Evolutionary conservation across 2,113 vertebrate genomes (phyloP).

Genomic region (Ahaetulla prasina): DNA sequence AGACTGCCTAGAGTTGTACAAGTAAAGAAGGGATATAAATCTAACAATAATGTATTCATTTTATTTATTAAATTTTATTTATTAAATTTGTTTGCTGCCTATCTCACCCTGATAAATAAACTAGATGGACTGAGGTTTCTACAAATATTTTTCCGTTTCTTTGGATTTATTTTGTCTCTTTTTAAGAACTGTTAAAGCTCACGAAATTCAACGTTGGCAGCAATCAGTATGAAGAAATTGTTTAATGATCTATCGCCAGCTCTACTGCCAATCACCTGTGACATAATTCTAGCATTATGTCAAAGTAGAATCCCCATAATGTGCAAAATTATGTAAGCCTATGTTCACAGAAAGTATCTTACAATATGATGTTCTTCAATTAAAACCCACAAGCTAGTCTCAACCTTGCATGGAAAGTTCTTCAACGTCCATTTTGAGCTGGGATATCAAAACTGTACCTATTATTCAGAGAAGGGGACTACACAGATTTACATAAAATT

Average conservation of each 20-base stretch:
- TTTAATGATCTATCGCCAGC: background rate
- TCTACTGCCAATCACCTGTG: background rate
- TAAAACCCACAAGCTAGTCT: background rate
- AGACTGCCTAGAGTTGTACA: background rate
- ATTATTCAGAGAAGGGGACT: background rate
- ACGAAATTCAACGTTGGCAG: background rate
- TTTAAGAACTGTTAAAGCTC: background rate
- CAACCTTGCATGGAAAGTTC: background rate
- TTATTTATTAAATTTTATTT: background rate
- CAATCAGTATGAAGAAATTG: background rate
- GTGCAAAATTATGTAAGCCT: background rate
- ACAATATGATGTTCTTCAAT: background rate
- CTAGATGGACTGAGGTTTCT: background rate
- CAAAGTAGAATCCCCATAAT: background rate
- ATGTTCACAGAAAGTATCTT: background rate
- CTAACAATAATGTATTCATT: background rate
- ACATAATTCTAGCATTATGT: background rate
- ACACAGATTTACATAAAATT: background rate
- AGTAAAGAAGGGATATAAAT: background rate
- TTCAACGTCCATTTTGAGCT: background rate
- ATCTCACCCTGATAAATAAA: background rate
- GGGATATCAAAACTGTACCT: background rate
- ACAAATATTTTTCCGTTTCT: background rate
- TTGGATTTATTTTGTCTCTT: background rate
- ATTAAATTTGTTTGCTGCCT: background rate